These are phyloP conservation scores for Peromyscus attwateri DNA, from an alignment of 2,797 vertebrate genomes.

Conservation along the genomic window DNA sequence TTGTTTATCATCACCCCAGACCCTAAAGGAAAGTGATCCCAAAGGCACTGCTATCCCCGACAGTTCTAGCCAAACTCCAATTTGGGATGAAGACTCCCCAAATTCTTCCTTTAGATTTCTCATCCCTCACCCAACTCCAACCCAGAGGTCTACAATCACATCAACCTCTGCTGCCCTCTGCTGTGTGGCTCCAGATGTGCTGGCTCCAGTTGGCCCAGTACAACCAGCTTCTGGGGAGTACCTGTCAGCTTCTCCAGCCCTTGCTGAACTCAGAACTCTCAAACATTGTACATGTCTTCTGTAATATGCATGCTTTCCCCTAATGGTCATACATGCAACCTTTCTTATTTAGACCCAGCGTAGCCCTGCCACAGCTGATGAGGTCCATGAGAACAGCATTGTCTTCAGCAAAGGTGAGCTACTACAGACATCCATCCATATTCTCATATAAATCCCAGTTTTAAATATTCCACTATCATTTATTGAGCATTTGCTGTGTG, in stretches of 20 bases:
- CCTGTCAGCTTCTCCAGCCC: not conserved
- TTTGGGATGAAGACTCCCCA: slow-evolving; percentile 1
- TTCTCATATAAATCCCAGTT: not conserved
- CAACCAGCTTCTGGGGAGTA: not conserved
- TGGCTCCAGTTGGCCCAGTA: not conserved
- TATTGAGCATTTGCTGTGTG: not conserved
- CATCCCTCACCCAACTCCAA: not conserved
- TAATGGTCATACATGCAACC: not conserved
- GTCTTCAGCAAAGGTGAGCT: slow-evolving; percentile 31
- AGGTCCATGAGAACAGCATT: slow-evolving; percentile 13
- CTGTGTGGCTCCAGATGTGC: slow-evolving; percentile 68
- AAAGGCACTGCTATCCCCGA: not conserved
- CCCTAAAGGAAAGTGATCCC: not conserved
- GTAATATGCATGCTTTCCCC: not conserved
- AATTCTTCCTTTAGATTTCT: slow-evolving; percentile 51
- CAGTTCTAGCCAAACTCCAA: not conserved
- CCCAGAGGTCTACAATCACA: not conserved
- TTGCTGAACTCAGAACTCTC: not conserved
- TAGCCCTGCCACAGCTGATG: not conserved
- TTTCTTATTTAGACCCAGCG: not conserved
- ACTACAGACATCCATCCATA: not conserved
- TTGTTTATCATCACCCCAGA: slow-evolving; percentile 38
- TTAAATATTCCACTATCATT: not conserved
- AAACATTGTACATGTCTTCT: not conserved
- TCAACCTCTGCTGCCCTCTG: slow-evolving; percentile 82